Evolutionary conservation across 2,797 vertebrate species (phyloP), one percentile per base, ranked within the genome.

Genomic region (Eulemur coronatus): DNA sequence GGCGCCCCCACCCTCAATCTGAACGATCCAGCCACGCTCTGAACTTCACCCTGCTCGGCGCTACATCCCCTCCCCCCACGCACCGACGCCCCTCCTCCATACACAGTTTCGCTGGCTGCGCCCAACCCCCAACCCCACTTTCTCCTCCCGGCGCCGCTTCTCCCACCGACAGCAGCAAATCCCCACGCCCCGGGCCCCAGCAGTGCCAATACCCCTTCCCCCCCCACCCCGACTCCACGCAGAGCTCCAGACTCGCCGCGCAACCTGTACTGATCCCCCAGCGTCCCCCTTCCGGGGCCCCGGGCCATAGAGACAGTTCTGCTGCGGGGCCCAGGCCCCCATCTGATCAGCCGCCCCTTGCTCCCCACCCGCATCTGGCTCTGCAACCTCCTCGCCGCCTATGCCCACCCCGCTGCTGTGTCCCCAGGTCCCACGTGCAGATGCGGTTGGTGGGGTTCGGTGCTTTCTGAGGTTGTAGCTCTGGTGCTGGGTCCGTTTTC

Each of bases 161-260:
- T 65, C 91, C 52, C 41, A 38, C 70, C 63, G 6, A 63, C 13
- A 63, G 61, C 30, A 17, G 14, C 61, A 17, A 63, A 63, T n/a
- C 69, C 61, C 59, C 75, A 7, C 30, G 33, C 35, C 80, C 67
- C n/a, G 5, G 65, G 5, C 30, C 50, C 46, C 78, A 55, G 2
- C 59, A 8, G 85, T 84, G 48, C 82, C 91, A 46, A 70, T 76
- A 26, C 89, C 93, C n/a, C 59, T 15, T 30, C 52, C 30, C 76
- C 80, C 52, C 88, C 82, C 55, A 43, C 61, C 95, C 85, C 61
- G 22, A 81, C 78, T 91, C 88, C 94, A 97, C 97, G 97, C 97
- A 97, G 97, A 97, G 97, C 97, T 97, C 61, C n/a, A 88, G 84
- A 98, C 96, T 96, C 91, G 94, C 94, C 48, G 3, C 48, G 48